phyloP scores from a whole-genome alignment of 2,797 vertebrate species.

The Pseudotriccus pelzelni region DNA sequence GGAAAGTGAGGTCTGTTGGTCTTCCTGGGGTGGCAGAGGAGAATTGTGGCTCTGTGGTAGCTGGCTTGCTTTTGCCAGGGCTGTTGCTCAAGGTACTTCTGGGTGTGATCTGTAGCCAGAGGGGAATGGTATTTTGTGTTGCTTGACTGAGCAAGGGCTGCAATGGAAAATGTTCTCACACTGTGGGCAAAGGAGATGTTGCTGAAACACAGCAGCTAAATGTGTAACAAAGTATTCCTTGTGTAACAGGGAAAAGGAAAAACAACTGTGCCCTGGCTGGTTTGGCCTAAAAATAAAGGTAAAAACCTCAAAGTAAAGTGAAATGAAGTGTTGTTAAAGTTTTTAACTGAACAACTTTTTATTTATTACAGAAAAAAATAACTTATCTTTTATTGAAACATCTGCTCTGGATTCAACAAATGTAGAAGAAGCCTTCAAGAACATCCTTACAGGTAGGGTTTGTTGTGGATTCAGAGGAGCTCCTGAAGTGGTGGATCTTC shows the following conservation, averaged over 20 bases:
- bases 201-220: background rate
- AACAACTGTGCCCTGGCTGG: background rate
- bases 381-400: slow-evolving; percentile 97
- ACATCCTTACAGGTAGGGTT: slow-evolving; percentile 92
- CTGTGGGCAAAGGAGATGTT: background rate
- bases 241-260: background rate
- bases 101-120: background rate
- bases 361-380: slow-evolving; percentile 90
- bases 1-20: background rate
- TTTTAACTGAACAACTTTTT: slow-evolving; percentile 10
- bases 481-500: background rate
- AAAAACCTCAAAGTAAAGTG: background rate
- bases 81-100: background rate
- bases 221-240: background rate
- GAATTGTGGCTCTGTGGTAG: background rate
- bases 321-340: background rate
- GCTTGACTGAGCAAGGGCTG: background rate
- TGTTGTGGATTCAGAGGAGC: background rate
- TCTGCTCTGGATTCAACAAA: slow-evolving; percentile 98
- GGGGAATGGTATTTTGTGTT: background rate
- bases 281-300: background rate
- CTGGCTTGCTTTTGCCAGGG: background rate
- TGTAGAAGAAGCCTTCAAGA: slow-evolving; percentile 98
- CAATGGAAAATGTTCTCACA: background rate
- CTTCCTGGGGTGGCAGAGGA: background rate